Base-by-base conservation (phyloP, 2,797 vertebrate species). In the Pteronotus mesoamericanus region DNA sequence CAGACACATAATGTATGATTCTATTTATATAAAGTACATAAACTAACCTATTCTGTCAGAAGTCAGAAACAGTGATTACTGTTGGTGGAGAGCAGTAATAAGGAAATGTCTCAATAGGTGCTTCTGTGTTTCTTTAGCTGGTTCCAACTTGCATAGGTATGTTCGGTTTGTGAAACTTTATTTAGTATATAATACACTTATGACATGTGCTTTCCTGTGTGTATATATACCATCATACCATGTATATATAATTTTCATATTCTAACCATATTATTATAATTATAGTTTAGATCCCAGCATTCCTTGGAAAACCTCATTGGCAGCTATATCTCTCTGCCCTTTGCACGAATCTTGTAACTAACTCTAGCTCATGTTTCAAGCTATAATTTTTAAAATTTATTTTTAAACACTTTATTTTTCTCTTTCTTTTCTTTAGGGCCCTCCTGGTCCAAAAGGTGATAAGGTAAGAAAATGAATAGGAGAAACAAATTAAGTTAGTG, bases 401-500 rank as follows among this genome's bases (percentile, higher is more conserved):
- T 79, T 68, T 18, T 29, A 90, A 46, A 42, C 4, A 6, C 22
- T 74, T 32, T 42, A n/a, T 82, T 66, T 96, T 78, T 89, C 37
- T 91, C 22, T 84, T 86, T 82, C 48, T 97, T 97, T 97, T 97
- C 98, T 97, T 85, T 95, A 99, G 99, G 99, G 99, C 74, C 98
- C 99, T 98, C 98, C 99, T 93, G 99, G 99, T 99, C 98, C 98
- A 85, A 99, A 99, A 98, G 99, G 99, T 94, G 99, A 99, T 96
- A 99, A 99, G 99, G 99, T 99, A 98, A 99, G 99, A 98, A 93
- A 96, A 94, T 16, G 46, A 64, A 59, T 2, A 0, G 66, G 48
- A 92, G 74, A 80, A 92, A 84, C 42, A 51, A 85, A 44, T 72
- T 44, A 89, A 59, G 3, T 93, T 92, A 46, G 42, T 53, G 29